Percentiles rank a stretch among this genome's conserved stretches.
Conservation (phyloP, 92 coral and sea anemone species). For the Phenganax subtilis region DNA sequence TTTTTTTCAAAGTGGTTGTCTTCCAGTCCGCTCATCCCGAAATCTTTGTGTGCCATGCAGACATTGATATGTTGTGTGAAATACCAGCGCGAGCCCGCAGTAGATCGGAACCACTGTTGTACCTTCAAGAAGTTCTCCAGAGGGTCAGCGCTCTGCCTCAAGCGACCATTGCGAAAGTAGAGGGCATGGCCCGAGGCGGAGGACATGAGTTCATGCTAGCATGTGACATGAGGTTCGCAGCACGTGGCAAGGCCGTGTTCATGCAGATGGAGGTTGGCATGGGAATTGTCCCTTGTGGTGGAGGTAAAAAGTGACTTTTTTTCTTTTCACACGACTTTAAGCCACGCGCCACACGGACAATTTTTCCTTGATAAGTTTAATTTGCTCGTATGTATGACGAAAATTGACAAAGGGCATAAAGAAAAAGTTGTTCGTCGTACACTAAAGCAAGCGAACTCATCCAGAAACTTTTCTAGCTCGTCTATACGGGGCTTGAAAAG, state of each 20-base stretch:
- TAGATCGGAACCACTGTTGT: constrained; percentile 60
- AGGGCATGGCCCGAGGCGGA: constrained; percentile 87
- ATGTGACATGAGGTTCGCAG: constrained; percentile 92
- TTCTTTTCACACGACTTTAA: too few relatives aligned
- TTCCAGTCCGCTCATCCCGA: constrained; percentile 79
- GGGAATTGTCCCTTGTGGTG: constrained; percentile 92
- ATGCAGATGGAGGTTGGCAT: constrained; percentile 96
- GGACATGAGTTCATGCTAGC: constrained; percentile 87
- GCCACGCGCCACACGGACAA: too few relatives aligned
- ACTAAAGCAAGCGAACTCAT: too few relatives aligned
- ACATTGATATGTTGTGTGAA: constrained; percentile 77
- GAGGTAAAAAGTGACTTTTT: constrained; percentile 30
- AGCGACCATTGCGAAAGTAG: constrained; percentile 87
- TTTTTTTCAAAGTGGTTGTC: constrained; percentile 58
- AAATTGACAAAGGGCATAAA: too few relatives aligned
- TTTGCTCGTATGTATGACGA: too few relatives aligned
- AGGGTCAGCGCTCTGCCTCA: constrained; percentile 74
- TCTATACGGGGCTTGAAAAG: too few relatives aligned
- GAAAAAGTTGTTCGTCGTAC: too few relatives aligned
- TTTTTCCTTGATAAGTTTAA: too few relatives aligned
- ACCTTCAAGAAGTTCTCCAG: constrained; percentile 68
- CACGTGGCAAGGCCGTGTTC: constrained; percentile 79
- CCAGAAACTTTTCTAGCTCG: too few relatives aligned
- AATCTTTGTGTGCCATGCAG: constrained; percentile 85
- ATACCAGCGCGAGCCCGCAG: constrained; percentile 64